Conservation (phyloP, 2,888 invertebrate species). For the Laothoe populi region DNA sequence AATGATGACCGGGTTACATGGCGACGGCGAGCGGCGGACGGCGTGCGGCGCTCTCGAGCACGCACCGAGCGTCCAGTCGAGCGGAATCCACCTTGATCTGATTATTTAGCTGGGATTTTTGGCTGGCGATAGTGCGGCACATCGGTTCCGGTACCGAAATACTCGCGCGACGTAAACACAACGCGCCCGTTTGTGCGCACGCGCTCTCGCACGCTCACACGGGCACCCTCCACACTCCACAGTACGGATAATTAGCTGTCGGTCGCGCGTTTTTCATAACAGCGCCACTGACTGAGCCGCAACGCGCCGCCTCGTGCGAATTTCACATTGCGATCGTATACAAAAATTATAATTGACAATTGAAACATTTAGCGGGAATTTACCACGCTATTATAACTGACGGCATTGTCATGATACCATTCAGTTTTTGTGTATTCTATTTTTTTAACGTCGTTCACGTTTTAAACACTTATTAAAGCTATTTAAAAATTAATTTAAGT, state of each 20-base stretch:
- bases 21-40: neutral
- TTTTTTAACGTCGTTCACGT: neutral
- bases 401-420: constrained; percentile 9
- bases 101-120: constrained; percentile 69
- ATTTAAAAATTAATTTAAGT: neutral
- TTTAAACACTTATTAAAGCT: neutral
- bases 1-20: neutral
- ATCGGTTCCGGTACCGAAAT: constrained; percentile 78
- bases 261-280: constrained; percentile 12
- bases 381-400: constrained; percentile 3
- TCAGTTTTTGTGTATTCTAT: neutral
- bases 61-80: neutral
- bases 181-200: constrained; percentile 41
- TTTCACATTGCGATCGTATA: constrained; percentile 15
- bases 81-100: constrained; percentile 70
- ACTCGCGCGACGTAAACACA: constrained; percentile 72
- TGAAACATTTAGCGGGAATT: constrained; percentile 22
- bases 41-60: neutral
- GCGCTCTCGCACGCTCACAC: constrained; percentile 14
- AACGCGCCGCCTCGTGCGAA: constrained; percentile 1
- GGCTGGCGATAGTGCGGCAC: constrained; percentile 66
- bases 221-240: constrained; percentile 16
- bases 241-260: constrained; percentile 10
- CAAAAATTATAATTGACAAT: constrained; percentile 23
- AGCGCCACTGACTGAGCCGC: constrained; percentile 12